Conservation (phyloP, 1,140 invertebrate species). For the Diachasma alloeum region DNA sequence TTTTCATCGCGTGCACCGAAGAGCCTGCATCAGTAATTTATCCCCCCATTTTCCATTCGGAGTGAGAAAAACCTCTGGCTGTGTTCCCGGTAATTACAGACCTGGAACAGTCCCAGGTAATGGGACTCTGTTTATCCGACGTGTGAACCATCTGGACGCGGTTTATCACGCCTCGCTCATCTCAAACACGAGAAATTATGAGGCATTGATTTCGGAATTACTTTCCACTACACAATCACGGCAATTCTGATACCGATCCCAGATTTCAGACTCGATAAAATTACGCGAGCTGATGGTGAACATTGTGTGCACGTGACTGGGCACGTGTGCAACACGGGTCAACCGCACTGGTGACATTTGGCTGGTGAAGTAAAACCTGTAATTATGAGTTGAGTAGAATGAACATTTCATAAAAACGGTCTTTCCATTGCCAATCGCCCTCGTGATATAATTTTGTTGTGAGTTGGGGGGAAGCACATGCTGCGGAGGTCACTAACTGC, state of each 20-base stretch:
- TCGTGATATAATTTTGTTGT: neutral
- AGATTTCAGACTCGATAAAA: constrained; percentile 29
- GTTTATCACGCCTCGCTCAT: neutral
- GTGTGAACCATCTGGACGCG: neutral
- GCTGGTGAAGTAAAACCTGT: constrained; percentile 32
- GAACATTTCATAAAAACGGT: neutral
- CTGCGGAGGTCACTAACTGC: no score
- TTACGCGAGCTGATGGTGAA: neutral
- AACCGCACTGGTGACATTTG: constrained; percentile 35
- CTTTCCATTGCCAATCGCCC: neutral
- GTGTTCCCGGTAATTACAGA: neutral
- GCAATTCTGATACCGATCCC: neutral
- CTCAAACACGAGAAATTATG: neutral
- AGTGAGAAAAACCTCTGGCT: neutral
- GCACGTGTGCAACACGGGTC: constrained; percentile 8
- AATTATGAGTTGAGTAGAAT: constrained; percentile 15
- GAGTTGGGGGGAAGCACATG: no score
- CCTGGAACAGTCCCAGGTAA: neutral
- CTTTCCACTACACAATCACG: neutral
- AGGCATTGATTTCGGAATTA: neutral
- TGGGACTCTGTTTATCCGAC: neutral
- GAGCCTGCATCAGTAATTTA: neutral
- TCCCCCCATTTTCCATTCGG: neutral
- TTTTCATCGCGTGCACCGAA: neutral
- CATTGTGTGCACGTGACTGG: neutral